Base-by-base conservation (phyloP, 2,113 vertebrate species). In the Macaca mulatta region DNA sequence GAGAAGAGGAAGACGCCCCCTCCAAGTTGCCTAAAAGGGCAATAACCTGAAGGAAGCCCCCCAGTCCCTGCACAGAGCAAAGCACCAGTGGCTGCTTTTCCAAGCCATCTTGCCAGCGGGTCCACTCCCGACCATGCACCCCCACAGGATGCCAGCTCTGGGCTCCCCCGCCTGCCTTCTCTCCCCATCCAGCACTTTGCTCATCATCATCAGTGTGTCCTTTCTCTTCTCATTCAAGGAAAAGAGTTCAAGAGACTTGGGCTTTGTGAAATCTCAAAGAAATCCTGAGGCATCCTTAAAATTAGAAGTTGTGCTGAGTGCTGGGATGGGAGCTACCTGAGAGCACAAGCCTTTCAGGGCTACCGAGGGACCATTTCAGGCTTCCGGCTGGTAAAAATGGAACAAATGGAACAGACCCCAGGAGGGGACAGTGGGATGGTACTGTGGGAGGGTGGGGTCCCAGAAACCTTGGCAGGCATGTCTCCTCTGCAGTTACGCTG, bases 241-340 rank as follows among this genome's bases (percentile, higher is more conserved):
- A 79, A 84, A 95, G 79, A 88, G 55, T 96, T 97, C 79, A 88
- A 88, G 95, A 92, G 90, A 77, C 84, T 45, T 16, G 90, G 64
- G 87, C 88, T 95, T 94, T 97, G 88, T 96, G 81, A 93, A 93
- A 97, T 95, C 77, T 96, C 95, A 93, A 90, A 90, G 95, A 96
- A 95, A 59, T 79, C 95, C 93, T 5, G 84, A 97, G 95, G 93
- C 32, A 6, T 43, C 82, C 50, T 96, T 96, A 96, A 96, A 97
- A 95, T 95, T 95, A 96, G 97, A 94, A 77, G 94, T 83, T 67
- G 85, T 52, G 25, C 75, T 32, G 90, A 89, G 92, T 75, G 43
- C 89, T 74, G 43, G 64, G 90, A 48, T 27, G 13, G 70, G 61
- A 82, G 30, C 80, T 52, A 4, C 35, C 78, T 25, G 74, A 80